phyloP scores from a whole-genome alignment of 2,797 vertebrate genomes.

The Pseudochromis fuscus region DNA sequence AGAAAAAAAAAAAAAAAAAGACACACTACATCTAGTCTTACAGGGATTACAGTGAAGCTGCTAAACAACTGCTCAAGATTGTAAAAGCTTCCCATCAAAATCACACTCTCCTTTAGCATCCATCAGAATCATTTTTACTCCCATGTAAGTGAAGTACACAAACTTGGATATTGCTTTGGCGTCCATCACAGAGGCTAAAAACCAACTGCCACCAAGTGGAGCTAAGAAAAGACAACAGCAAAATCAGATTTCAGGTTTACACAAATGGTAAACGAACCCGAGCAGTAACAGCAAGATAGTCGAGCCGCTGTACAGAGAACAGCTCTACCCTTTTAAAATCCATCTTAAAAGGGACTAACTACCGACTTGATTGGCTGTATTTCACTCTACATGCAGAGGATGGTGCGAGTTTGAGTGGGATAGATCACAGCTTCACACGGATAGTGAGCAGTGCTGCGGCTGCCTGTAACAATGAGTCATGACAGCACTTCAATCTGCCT shows the following conservation, averaged over 20 bases:
- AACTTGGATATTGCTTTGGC: too few relatives aligned
- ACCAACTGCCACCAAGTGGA: too few relatives aligned
- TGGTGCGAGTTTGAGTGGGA: conserved; percentile 75
- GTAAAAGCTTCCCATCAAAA: conserved; percentile 23
- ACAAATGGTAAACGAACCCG: not conserved
- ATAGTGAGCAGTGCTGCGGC: conserved; percentile 56
- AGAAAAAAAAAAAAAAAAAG: not conserved
- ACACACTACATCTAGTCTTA: conserved; percentile 12
- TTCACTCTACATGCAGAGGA: conserved; percentile 64
- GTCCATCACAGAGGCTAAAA: too few relatives aligned
- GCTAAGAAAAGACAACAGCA: not conserved
- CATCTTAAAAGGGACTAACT: conserved; percentile 26
- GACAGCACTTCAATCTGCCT: conserved; percentile 63
- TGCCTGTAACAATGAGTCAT: conserved; percentile 79
- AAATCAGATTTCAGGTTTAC: conserved; percentile 7
- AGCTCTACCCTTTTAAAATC: conserved; percentile 8
- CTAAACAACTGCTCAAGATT: conserved; percentile 3
- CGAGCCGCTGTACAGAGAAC: not conserved
- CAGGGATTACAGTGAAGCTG: conserved; percentile 15
- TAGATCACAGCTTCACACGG: conserved; percentile 67
- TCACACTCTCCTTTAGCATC: conserved; percentile 14
- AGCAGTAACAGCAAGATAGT: not conserved
- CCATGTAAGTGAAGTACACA: too few relatives aligned
- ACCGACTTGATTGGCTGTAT: conserved; percentile 43
- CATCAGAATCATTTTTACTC: conserved; percentile 21